Percentiles rank a stretch among this genome's conserved stretches.
These are phyloP conservation scores for Antigone vipio DNA, from an alignment of 2,113 vertebrate species.

Conservation along the genomic window DNA sequence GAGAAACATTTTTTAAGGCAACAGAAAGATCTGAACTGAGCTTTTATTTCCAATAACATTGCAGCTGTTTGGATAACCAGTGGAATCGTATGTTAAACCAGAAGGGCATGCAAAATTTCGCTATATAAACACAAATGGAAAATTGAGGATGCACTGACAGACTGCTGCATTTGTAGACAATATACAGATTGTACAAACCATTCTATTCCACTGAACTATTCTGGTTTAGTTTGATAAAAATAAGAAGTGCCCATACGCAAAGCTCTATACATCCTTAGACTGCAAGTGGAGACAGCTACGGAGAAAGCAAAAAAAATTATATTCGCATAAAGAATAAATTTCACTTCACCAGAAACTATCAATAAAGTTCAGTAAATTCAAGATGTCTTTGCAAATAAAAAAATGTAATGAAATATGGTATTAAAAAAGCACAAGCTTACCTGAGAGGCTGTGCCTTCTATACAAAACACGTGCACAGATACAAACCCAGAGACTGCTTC, in stretches of 20 bases:
- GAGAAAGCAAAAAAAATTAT: neutral
- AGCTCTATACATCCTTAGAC: neutral
- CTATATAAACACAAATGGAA: neutral
- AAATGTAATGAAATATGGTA: neutral
- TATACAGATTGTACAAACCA: neutral
- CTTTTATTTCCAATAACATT: neutral
- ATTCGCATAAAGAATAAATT: neutral
- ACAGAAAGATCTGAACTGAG: neutral
- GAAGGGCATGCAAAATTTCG: neutral
- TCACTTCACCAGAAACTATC: neutral
- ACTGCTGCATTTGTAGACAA: neutral
- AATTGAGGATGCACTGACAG: neutral
- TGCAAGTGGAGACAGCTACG: neutral
- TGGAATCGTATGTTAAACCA: neutral
- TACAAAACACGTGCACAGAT: neutral
- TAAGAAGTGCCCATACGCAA: neutral
- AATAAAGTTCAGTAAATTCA: neutral
- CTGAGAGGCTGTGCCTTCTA: accelerated
- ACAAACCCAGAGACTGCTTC: neutral
- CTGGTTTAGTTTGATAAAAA: neutral
- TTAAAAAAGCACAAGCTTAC: neutral
- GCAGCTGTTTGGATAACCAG: neutral
- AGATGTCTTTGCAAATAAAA: neutral
- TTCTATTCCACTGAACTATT: neutral
- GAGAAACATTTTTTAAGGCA: neutral